A percentile compares a stretch with the other conserved stretches of the same genome.
phyloP scores from a whole-genome alignment of 2,888 invertebrate species.

The Rutpela maculata region DNA sequence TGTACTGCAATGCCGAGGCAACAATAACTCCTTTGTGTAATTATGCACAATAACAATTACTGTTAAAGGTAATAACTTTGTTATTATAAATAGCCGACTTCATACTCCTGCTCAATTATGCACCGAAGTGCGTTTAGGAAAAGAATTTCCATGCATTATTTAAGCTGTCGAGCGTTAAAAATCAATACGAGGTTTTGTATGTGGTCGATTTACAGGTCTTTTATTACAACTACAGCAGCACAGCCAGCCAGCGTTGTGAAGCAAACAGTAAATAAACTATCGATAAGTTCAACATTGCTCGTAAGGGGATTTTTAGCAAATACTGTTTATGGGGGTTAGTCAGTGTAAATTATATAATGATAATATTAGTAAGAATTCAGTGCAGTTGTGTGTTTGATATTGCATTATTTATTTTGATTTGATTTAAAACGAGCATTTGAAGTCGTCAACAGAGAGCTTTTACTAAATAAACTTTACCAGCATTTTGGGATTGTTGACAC shows the following conservation, averaged over 20 bases:
- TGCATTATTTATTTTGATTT: no score
- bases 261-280: slow-evolving; percentile 4
- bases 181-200: slow-evolving; percentile 11
- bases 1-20: not conserved
- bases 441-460: no score
- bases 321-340: no score
- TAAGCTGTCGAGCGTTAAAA: slow-evolving; percentile 10
- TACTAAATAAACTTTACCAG: no score
- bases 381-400: no score
- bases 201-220: slow-evolving; percentile 4
- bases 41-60: slow-evolving; percentile 19
- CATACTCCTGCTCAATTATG: slow-evolving; percentile 30
- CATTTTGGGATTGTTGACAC: no score
- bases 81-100: slow-evolving; percentile 41
- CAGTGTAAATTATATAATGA: no score
- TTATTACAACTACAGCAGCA: not conserved
- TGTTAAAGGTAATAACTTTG: slow-evolving; percentile 37
- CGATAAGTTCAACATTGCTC: not conserved
- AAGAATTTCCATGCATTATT: slow-evolving; percentile 31
- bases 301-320: no score
- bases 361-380: no score
- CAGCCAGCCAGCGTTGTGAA: not conserved
- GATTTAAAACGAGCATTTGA: no score
- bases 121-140: slow-evolving; percentile 28
- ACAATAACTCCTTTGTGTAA: slow-evolving; percentile 29